A percentile compares a stretch with the other conserved stretches of the same genome.
Evolutionary conservation across 2,888 invertebrate species (phyloP).

Genomic region (Himalopsyche japonica): DNA sequence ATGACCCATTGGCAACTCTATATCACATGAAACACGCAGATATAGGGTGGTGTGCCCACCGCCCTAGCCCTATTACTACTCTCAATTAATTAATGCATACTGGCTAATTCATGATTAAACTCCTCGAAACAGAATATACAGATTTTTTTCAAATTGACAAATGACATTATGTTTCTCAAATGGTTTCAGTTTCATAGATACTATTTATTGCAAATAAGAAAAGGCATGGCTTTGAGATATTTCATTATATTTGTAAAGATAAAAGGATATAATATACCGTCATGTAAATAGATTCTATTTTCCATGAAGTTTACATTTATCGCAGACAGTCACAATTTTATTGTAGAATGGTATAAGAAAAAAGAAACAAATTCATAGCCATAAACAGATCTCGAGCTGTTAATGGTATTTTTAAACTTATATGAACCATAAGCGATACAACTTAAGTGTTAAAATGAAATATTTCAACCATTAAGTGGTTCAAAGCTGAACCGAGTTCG

Average conservation of each 20-base stretch:
- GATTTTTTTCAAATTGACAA: neutral
- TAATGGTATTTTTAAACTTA: neutral
- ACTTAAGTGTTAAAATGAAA: neutral
- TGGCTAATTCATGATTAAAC: neutral
- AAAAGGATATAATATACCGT: too few species aligned
- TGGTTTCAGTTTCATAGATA: neutral
- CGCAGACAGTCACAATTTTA: too few species aligned
- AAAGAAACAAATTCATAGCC: neutral
- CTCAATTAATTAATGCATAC: neutral
- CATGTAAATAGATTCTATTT: too few species aligned
- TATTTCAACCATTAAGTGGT: too few species aligned
- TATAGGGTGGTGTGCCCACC: slow-evolving; percentile 26
- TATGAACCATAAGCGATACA: neutral
- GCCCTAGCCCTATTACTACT: slow-evolving; percentile 3
- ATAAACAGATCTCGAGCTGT: neutral
- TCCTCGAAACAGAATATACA: neutral
- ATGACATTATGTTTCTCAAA: neutral
- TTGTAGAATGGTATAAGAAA: neutral
- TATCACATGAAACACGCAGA: slow-evolving; percentile 25
- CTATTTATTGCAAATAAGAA: neutral
- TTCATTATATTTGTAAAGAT: too few species aligned
- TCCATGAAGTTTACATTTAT: too few species aligned
- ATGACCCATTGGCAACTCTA: slow-evolving; percentile 17
- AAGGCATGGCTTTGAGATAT: neutral
- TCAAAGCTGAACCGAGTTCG: too few species aligned